Base-by-base conservation (phyloP, 2,797 vertebrate genomes). In the Danio kyathit region DNA sequence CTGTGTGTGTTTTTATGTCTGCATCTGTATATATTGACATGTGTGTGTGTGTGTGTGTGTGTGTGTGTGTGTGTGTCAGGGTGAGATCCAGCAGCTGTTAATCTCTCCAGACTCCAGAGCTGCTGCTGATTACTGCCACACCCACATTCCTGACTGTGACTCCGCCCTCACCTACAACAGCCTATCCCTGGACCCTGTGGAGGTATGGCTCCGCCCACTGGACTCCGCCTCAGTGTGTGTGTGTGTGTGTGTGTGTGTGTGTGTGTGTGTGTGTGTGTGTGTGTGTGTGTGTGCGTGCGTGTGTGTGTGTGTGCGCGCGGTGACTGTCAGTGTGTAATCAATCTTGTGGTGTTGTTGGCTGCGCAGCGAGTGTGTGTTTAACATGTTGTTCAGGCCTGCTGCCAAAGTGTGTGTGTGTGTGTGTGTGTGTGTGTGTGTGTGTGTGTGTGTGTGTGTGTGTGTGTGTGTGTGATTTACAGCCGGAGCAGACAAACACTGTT, bases 71-170 rank as follows among this genome's bases (percentile, higher is more conserved):
- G 71, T 85, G n/a, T 80, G 54, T 9, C 88, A 98, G 96, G 97
- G 97, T 6, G 96, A 96, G n/a, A 91, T 98, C 84, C 97, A 98
- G 89, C 96, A 98, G 89, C 91, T 98, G 76, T 85, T 98, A 81
- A 86, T 98, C 0, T 77, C 90, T 2, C 85, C 91, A 0, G 95
- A 97, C 65, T 94, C 96, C n/a, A 74, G 83, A 64, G 94, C 94
- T 0, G 97, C 97, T 6, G 90, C 90, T 75, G 93, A 89, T 0
- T 96, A 97, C 88, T 98, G 97, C 79, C 88, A 90, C 73, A 89
- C 88, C 83, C 95, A 93, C 93, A 97, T 97, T 88, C 96, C 95
- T 0, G 91, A 90, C 92, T 98, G 97, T 40, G 88, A 95, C 16
- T 71, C 80, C 16, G 81, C 89, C 11, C 87, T 94, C 51, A 89